Conservation (phyloP, 2,113 vertebrate genomes). For the Pipra filicauda region DNA sequence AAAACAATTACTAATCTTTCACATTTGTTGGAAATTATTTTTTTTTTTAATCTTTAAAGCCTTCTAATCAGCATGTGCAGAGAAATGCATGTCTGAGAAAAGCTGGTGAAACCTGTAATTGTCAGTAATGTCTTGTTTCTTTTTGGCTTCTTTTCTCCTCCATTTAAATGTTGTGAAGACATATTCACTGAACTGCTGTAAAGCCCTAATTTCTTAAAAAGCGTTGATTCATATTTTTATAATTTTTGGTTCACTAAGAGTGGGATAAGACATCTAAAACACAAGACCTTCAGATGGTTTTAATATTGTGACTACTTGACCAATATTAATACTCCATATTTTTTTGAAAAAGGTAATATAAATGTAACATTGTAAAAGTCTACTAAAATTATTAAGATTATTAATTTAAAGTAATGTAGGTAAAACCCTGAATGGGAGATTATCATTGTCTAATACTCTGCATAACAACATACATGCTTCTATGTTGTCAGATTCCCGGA, state of each 20-base stretch:
- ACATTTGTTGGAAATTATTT: background rate
- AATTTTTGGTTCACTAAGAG: background rate
- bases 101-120: background rate
- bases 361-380: background rate
- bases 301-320: background rate
- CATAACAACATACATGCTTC: background rate
- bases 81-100: background rate
- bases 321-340: background rate
- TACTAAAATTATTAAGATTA: background rate
- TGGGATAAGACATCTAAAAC: background rate
- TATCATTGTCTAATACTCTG: background rate
- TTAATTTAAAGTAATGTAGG: background rate
- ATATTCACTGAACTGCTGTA: background rate
- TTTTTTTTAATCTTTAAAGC: background rate
- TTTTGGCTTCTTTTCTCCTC: background rate
- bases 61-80: background rate
- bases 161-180: background rate
- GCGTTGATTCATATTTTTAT: background rate
- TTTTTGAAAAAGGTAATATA: background rate
- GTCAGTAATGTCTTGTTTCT: background rate
- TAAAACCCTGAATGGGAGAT: background rate
- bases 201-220: background rate
- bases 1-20: slow-evolving; percentile 32
- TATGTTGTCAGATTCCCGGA: background rate
- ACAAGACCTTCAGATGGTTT: background rate